phyloP scores from a whole-genome alignment of 2,113 vertebrate genomes.

The Nibea coibor region DNA sequence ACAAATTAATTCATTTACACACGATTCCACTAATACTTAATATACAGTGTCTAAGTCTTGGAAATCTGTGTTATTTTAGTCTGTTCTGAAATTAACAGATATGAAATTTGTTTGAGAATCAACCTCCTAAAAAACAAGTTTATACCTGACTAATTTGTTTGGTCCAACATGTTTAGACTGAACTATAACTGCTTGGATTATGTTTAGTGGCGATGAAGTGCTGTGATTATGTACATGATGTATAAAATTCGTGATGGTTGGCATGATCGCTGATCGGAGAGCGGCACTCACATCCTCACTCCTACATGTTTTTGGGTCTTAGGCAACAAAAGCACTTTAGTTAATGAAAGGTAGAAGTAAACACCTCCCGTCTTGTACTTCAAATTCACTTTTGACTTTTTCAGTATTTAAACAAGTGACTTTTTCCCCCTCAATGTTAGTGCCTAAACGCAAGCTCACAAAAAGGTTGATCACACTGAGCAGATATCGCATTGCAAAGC shows the following conservation, averaged over 20 bases:
- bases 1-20: too few species aligned
- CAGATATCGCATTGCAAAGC: neutral
- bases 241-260: too few species aligned
- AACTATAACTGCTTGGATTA: neutral
- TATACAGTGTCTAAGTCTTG: neutral
- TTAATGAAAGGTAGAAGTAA: neutral
- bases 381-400: neutral
- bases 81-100: neutral
- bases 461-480: neutral
- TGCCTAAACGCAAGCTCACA: neutral
- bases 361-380: neutral
- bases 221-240: neutral
- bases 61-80: neutral
- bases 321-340: neutral
- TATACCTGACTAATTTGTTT: neutral
- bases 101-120: neutral
- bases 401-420: neutral
- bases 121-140: neutral
- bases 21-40: neutral
- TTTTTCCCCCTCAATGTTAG: neutral
- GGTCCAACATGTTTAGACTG: neutral
- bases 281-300: neutral
- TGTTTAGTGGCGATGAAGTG: neutral
- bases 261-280: neutral
- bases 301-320: neutral